phyloP scores from a whole-genome alignment of 2,888 invertebrate genomes.

The Cotesia congregata region DNA sequence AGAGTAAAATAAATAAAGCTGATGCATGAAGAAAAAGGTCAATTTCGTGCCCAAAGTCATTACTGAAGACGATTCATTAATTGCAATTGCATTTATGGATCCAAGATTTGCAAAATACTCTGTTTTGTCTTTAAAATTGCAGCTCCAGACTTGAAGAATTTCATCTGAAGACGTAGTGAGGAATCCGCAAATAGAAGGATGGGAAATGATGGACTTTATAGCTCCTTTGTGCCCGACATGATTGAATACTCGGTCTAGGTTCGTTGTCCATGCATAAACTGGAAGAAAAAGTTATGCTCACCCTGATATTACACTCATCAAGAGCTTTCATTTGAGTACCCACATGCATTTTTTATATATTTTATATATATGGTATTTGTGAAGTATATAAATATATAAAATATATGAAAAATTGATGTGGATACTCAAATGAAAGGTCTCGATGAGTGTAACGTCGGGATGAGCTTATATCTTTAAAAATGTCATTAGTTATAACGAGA shows the following conservation, averaged over 20 bases:
- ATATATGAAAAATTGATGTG: no score
- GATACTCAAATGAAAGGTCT: no score
- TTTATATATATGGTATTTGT: no score
- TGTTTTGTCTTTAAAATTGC: conserved; percentile 51
- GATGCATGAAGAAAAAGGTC: conserved; percentile 53
- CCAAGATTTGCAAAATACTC: conserved; percentile 50
- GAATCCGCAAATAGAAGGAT: conserved; percentile 56
- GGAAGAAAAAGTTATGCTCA: not conserved
- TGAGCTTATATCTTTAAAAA: no score
- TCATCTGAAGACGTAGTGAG: conserved; percentile 47
- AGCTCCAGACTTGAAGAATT: conserved; percentile 56
- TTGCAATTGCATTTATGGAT: conserved; percentile 43
- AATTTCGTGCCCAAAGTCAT: conserved; percentile 49
- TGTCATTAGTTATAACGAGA: no score
- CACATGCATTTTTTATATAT: no score
- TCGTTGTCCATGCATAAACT: conserved; percentile 52
- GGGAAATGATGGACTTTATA: conserved; percentile 44
- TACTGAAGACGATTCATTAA: conserved; percentile 45
- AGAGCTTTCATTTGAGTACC: no score
- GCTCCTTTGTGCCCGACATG: conserved; percentile 44
- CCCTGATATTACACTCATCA: no score
- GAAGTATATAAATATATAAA: no score
- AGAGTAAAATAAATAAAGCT: conserved; percentile 54
- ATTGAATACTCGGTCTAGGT: conserved; percentile 50
- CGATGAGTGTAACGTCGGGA: no score